Evolutionary conservation across 2,797 vertebrate species (phyloP).

Genomic region (Jordanella pulchra): DNA sequence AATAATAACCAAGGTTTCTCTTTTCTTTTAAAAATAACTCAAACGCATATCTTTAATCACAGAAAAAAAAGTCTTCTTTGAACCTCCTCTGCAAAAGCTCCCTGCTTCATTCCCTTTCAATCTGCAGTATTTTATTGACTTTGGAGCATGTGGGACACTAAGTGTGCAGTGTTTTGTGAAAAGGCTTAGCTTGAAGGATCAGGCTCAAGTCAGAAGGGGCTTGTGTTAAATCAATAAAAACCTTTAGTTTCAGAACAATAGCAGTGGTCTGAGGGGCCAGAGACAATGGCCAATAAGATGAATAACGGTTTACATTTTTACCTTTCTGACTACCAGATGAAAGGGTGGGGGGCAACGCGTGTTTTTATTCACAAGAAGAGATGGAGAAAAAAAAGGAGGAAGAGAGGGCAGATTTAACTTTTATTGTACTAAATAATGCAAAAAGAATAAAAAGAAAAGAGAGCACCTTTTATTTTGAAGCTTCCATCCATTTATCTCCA

Average conservation of each 20-base stretch:
- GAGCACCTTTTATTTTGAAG: neutral
- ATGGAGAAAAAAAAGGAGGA: slow-evolving; percentile 24
- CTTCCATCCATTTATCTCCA: neutral
- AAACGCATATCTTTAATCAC: slow-evolving; percentile 7
- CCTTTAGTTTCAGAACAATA: slow-evolving; percentile 51
- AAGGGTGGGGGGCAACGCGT: slow-evolving; percentile 25
- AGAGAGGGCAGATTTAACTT: slow-evolving; percentile 25
- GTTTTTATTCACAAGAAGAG: slow-evolving; percentile 29
- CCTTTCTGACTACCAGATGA: slow-evolving; percentile 43
- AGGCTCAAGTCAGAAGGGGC: slow-evolving; percentile 50
- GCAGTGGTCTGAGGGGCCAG: slow-evolving; percentile 41
- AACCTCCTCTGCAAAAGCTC: slow-evolving; percentile 8
- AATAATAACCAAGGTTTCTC: neutral
- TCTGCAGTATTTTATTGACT: slow-evolving; percentile 43
- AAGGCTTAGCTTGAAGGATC: slow-evolving; percentile 58
- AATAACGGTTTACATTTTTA: slow-evolving; percentile 26
- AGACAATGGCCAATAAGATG: slow-evolving; percentile 37
- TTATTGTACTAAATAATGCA: slow-evolving; percentile 27
- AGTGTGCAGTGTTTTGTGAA: slow-evolving; percentile 65
- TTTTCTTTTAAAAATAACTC: slow-evolving; percentile 6
- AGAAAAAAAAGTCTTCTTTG: neutral
- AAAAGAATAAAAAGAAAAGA: slow-evolving; percentile 8
- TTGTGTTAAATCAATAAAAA: slow-evolving; percentile 63
- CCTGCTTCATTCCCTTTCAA: slow-evolving; percentile 28
- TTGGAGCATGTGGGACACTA: slow-evolving; percentile 49